Conservation (phyloP, 2,797 vertebrate species). For the Telmatherina bonti region DNA sequence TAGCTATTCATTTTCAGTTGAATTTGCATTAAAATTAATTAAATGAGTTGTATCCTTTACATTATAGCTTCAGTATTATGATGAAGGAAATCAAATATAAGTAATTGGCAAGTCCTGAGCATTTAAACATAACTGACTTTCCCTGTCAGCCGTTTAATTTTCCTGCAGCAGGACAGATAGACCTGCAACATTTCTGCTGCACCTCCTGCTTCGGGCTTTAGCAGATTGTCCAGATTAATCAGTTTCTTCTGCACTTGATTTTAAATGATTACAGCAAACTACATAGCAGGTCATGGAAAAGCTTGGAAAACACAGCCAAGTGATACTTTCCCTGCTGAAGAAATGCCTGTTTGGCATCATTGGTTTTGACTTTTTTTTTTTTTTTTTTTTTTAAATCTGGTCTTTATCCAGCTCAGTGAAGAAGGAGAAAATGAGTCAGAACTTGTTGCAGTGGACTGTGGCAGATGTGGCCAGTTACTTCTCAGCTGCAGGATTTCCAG, state of each 20-base stretch:
- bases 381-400: not conserved
- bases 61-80: not conserved
- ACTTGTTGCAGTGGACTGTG: conserved; percentile 90
- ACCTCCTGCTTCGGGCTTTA: not conserved
- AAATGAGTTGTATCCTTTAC: not conserved
- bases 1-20: not conserved
- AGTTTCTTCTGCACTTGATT: not conserved
- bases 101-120: not conserved
- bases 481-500: conserved; percentile 90
- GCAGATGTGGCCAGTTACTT: conserved; percentile 92
- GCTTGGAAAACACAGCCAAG: not conserved
- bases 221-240: conserved; percentile 6
- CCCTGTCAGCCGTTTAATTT: conserved; percentile 8
- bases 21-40: not conserved
- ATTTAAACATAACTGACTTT: conserved; percentile 5
- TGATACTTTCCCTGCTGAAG: conserved; percentile 2
- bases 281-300: not conserved
- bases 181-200: not conserved
- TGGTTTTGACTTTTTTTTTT: conserved; percentile 13
- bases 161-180: conserved; percentile 7
- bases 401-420: conserved; percentile 73
- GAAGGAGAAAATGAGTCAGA: conserved; percentile 84
- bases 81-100: not conserved
- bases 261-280: not conserved
- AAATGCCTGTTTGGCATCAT: not conserved